Base-by-base conservation (phyloP, 2,888 invertebrate species). In the Sycophila texana region DNA sequence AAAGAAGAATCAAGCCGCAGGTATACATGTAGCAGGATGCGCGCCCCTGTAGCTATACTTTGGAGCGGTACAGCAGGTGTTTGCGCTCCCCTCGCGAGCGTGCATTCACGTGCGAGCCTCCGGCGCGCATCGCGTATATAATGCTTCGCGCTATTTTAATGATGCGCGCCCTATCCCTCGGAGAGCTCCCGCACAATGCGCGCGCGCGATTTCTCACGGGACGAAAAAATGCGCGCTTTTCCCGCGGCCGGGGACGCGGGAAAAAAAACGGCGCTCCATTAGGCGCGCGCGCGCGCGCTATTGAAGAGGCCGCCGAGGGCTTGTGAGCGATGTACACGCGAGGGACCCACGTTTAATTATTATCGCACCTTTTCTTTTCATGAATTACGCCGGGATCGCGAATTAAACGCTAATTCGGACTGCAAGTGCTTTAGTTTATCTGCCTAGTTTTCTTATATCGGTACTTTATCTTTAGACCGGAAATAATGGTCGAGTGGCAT, bases 351-450 rank as follows among this genome's bases (percentile, higher is more conserved):
- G 70, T 47, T 70, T 58, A 70, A 70, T 70, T 70, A 70, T 70
- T 70, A 70, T 70, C 70, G 70, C 70, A 70, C 58, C 70, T 70
- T 49, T 18, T 65, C 16, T 66, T 51, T 66, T 49, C 16, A 49
- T 66, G 20, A 66, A 66, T 66, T 66, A 20, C 14, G 20, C 14
- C 66, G 49, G 14, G 12, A 16, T 39, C 7, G 20, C n/a, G 22
- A 51, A 26, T 66, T 39, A 20, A 66, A 20, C 14, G 66, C 20
- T 49, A 51, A 66, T 49, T 66, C 5, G 10, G 65, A 16, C 18
- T 7, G 47, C n/a, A 39, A 39, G 10, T 39, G 10, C 39, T 39
- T 39, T 39, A 39, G 5, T 7, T 39, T 39, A 39, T 39, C 39
- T 39, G 39, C 39, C 7, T 39, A 39, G 39, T 39, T 39, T 26